phyloP scores from a whole-genome alignment of 2,888 invertebrate genomes.

The Trissolcus brochymenae region DNA sequence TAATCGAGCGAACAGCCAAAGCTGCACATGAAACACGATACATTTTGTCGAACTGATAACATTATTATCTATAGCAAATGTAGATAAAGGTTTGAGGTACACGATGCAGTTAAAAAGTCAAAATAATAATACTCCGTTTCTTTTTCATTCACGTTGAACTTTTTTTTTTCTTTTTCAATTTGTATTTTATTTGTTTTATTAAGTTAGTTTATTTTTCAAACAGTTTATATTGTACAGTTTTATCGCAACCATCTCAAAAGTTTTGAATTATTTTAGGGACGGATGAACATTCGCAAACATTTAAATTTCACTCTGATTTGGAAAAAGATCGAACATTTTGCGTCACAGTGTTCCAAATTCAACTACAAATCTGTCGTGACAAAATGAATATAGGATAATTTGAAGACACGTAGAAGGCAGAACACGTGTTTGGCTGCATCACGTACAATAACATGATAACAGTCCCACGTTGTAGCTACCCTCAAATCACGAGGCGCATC shows the following conservation, averaged over 20 bases:
- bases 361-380: conserved; percentile 7
- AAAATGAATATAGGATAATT: conserved; percentile 41
- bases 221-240: too few relatives aligned
- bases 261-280: too few relatives aligned
- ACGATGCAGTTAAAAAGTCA: background rate
- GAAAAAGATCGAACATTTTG: background rate
- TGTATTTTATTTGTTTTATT: too few relatives aligned
- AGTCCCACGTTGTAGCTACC: conserved; percentile 62
- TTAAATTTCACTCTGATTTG: too few relatives aligned
- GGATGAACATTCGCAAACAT: too few relatives aligned
- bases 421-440: conserved; percentile 45
- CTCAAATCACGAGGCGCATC: conserved; percentile 73
- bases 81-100: conserved; percentile 34
- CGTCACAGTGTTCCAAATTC: background rate
- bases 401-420: conserved; percentile 31
- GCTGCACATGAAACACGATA: conserved; percentile 65
- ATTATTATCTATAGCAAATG: conserved; percentile 61
- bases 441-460: conserved; percentile 60
- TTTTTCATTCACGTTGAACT: too few relatives aligned
- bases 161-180: too few relatives aligned
- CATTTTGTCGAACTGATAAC: conserved; percentile 64
- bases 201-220: too few relatives aligned
- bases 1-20: conserved; percentile 55
- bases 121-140: too few relatives aligned
- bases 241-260: too few relatives aligned